Percentiles rank a stretch among this genome's conserved stretches.
phyloP scores from a whole-genome alignment of 2,888 invertebrate genomes.

The Gymnosoma rotundatum region DNA sequence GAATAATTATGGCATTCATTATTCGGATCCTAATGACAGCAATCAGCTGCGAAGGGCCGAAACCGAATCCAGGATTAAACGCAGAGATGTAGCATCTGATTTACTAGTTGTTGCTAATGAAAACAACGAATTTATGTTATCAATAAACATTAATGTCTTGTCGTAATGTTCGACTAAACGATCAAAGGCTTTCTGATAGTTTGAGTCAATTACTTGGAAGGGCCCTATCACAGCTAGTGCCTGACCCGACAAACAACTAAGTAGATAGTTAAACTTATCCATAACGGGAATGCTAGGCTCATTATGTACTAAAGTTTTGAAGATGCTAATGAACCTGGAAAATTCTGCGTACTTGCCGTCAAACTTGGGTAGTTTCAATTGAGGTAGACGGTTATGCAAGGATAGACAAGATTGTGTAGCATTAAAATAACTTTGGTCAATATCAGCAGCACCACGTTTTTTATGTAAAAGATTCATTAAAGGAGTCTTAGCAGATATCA shows the following conservation, averaged over 20 bases:
- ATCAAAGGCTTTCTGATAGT: constrained; percentile 17
- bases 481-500: too few species aligned
- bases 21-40: constrained; percentile 27
- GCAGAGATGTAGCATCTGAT: background rate
- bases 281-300: constrained; percentile 12
- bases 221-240: constrained; percentile 14
- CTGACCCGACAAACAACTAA: constrained; percentile 24
- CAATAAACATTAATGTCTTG: too few species aligned
- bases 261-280: constrained; percentile 31
- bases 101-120: too few species aligned
- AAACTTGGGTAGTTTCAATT: too few species aligned
- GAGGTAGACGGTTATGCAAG: too few species aligned
- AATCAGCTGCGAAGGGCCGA: constrained; percentile 17
- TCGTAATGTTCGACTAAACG: too few species aligned
- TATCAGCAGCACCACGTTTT: too few species aligned
- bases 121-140: too few species aligned
- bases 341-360: constrained; percentile 15
- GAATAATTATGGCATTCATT: constrained; percentile 17
- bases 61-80: constrained; percentile 24
- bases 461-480: too few species aligned
- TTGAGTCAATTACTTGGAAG: constrained; percentile 14
- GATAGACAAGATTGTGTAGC: too few species aligned
- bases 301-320: constrained; percentile 27
- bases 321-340: constrained; percentile 24
- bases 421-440: too few species aligned